Conservation (phyloP, 2,113 vertebrate species). For the Forbesichthys papilliferus region DNA sequence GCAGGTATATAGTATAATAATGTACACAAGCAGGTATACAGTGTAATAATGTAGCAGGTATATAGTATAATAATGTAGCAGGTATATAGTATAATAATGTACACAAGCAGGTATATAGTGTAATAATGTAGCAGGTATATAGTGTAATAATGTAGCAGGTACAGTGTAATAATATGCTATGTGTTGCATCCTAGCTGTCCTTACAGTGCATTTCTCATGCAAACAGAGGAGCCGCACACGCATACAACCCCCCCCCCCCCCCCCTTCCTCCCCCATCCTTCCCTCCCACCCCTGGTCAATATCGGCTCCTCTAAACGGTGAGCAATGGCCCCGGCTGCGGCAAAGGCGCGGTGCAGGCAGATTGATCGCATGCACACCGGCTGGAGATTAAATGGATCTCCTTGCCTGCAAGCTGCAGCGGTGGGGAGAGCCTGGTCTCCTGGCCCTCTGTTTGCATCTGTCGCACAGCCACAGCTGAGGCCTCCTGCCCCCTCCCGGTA, state of each 20-base stretch:
- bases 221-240: not conserved
- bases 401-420: conserved; percentile 50
- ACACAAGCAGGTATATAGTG: too few species aligned
- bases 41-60: too few species aligned
- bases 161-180: too few species aligned
- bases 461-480: conserved; percentile 29
- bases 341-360: conserved; percentile 60
- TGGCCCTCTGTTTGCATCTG: conserved; percentile 22
- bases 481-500: conserved; percentile 6
- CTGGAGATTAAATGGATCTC: conserved; percentile 72
- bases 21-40: too few species aligned
- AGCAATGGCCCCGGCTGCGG: conserved; percentile 69
- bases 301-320: conserved; percentile 71
- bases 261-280: conserved; percentile 13
- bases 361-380: conserved; percentile 73
- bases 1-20: too few species aligned
- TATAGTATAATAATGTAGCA: too few species aligned
- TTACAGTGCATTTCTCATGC: too few species aligned
- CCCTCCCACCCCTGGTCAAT: conserved; percentile 64
- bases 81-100: too few species aligned
- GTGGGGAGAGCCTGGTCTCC: conserved; percentile 40
- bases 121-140: too few species aligned
- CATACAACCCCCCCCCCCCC: not conserved
- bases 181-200: too few species aligned
- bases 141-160: too few species aligned